phyloP scores from a whole-genome alignment of 2,797 vertebrate species.

The Parotocinclus haroldoi region DNA sequence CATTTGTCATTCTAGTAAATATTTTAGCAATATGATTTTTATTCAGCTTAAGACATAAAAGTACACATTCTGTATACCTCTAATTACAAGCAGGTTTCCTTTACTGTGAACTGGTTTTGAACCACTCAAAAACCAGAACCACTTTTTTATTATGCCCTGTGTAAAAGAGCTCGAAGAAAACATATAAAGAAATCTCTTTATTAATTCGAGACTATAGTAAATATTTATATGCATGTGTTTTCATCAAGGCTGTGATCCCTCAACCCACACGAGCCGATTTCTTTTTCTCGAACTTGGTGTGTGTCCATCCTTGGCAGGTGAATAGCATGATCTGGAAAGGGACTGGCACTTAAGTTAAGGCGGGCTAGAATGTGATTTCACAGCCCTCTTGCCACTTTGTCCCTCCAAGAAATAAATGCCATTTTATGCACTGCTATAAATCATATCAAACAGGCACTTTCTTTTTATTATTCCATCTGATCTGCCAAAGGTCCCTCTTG shows the following conservation, averaged over 20 bases:
- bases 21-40: too few relatives aligned
- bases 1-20: too few relatives aligned
- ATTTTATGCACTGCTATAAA: slow-evolving; percentile 73
- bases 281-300: slow-evolving; percentile 45
- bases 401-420: slow-evolving; percentile 66
- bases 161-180: too few relatives aligned
- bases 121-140: too few relatives aligned
- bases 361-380: slow-evolving; percentile 51
- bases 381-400: slow-evolving; percentile 57
- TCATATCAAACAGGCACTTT: slow-evolving; percentile 69
- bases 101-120: too few relatives aligned
- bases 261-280: slow-evolving; percentile 8
- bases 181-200: too few relatives aligned
- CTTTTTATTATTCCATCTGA: slow-evolving; percentile 59
- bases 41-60: too few relatives aligned
- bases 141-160: too few relatives aligned
- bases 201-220: too few relatives aligned
- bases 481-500: slow-evolving; percentile 55
- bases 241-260: slow-evolving; percentile 25
- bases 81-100: too few relatives aligned
- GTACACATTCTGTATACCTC: too few relatives aligned
- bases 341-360: slow-evolving; percentile 51
- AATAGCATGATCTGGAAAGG: slow-evolving; percentile 49
- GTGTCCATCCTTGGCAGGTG: slow-evolving; percentile 59
- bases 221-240: neutral